Evolutionary conservation across 2,888 invertebrate species (phyloP), one percentile per base, ranked within the genome.

Genomic region (Pristionchus entomophagus): DNA sequence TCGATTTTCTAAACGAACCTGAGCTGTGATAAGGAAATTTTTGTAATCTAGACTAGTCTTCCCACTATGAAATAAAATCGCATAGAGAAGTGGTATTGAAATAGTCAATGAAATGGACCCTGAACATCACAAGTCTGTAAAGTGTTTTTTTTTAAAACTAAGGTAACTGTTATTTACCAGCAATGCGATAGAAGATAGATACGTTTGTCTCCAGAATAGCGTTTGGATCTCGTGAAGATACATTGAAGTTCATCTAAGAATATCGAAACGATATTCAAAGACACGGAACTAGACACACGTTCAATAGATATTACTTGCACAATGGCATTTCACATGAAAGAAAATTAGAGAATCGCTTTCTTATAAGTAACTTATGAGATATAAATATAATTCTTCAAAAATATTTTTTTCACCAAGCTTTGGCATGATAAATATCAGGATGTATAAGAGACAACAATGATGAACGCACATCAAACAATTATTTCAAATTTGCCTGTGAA

Each of bases 1-100:
- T 19, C 17, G 29, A 65, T 65, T 5, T 8, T 29, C 6, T 65
- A 4, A 29, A 65, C 5, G 8, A 17, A 65, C 73, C 38, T 73
- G 73, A 4, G 73, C 73, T 6, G 35, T 38, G 5, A 73, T 22
- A 6, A 73, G 38, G 38, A 73, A 73, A 29, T 10, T 22, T 38
- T 41, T 73, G 19, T 73, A 73, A 17, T 73, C 73, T 32, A 35
- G 19, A 8, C 41, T 73, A 5, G 73, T 73, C 8, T 38, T 35
- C 3, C 73, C 73, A 38, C 73, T 73, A 22, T 73, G 73, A 19
- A 38, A 73, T 17, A 73, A 22, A 38, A 73, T 73, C n/a, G 73
- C 73, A n/a, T 38, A 73, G 12, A 73, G 41, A 38, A 73, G 73
- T 22, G 73, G 73, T 19, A 26, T 32, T 4, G 73, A 73, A 38